phyloP scores from a whole-genome alignment of 1,140 invertebrate species.

The Littorina saxatilis region DNA sequence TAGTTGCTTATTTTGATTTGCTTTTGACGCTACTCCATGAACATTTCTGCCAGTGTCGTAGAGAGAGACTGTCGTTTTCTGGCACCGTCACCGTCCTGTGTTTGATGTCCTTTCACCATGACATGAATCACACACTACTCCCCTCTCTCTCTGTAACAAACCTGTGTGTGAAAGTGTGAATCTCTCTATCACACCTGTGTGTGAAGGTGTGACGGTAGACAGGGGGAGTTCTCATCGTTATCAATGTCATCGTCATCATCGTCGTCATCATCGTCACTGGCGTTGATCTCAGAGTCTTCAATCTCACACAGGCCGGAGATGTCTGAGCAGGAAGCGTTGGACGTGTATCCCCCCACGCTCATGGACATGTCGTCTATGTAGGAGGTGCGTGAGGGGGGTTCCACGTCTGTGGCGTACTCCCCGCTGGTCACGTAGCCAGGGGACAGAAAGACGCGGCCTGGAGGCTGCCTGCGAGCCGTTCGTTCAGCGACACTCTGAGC shows the following conservation, averaged over 20 bases:
- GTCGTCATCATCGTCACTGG: constrained; percentile 62
- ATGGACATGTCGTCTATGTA: constrained; percentile 84
- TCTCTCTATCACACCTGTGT: constrained; percentile 55
- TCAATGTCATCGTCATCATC: constrained; percentile 54
- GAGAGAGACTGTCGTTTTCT: no score
- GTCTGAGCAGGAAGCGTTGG: constrained; percentile 83
- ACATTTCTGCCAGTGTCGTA: no score
- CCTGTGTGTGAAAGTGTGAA: no score
- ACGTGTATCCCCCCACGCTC: constrained; percentile 81
- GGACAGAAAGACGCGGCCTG: constrained; percentile 48
- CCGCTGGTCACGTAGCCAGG: constrained; percentile 58
- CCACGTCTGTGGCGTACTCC: constrained; percentile 61
- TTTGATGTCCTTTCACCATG: no score
- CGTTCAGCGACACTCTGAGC: constrained; percentile 57
- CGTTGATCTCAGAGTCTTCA: constrained; percentile 81
- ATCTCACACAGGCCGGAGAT: constrained; percentile 92
- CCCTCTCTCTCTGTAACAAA: no score
- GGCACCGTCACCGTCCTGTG: no score
- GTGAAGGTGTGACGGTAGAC: constrained; percentile 46
- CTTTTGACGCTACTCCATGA: no score
- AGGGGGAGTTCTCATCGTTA: constrained; percentile 40
- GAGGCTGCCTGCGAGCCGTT: constrained; percentile 47
- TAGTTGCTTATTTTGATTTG: no score
- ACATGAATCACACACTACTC: no score
- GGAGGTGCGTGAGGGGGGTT: constrained; percentile 52